These are phyloP conservation scores for Morelia viridis DNA, from an alignment of 2,797 vertebrate species.

Conservation along the genomic window DNA sequence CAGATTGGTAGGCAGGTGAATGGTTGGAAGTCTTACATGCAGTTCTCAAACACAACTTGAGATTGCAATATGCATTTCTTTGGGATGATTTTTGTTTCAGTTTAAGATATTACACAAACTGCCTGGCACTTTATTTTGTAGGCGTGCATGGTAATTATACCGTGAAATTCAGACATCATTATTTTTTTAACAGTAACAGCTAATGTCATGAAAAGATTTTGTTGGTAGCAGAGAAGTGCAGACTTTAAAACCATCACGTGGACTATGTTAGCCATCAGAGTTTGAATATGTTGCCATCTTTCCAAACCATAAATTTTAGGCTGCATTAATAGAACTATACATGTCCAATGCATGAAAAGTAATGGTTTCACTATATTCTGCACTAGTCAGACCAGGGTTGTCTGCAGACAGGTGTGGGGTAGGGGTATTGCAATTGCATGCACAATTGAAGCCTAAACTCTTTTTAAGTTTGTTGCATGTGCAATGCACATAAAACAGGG, in stretches of 20 bases:
- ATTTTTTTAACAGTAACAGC: background rate
- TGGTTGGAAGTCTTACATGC: background rate
- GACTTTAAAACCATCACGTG: background rate
- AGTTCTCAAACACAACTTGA: background rate
- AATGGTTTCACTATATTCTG: no score
- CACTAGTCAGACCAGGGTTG: no score
- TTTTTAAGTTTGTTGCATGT: no score
- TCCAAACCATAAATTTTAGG: background rate
- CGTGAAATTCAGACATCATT: background rate
- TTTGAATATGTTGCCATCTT: background rate
- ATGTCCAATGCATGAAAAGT: no score
- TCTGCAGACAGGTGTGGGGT: no score
- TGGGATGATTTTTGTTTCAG: background rate
- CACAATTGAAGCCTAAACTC: no score
- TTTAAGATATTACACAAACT: background rate
- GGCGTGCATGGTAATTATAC: background rate
- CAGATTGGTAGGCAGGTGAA: no score
- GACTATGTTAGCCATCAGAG: background rate
- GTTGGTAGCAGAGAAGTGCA: background rate
- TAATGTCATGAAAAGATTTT: background rate
- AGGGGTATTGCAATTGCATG: no score
- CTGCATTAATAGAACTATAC: no score
- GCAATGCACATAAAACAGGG: no score
- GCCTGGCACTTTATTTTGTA: background rate
- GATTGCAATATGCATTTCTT: background rate